Evolutionary conservation across 2,113 vertebrate species (phyloP), one percentile per base, ranked within the genome.

Genomic region (Sylvicapra grimmia): DNA sequence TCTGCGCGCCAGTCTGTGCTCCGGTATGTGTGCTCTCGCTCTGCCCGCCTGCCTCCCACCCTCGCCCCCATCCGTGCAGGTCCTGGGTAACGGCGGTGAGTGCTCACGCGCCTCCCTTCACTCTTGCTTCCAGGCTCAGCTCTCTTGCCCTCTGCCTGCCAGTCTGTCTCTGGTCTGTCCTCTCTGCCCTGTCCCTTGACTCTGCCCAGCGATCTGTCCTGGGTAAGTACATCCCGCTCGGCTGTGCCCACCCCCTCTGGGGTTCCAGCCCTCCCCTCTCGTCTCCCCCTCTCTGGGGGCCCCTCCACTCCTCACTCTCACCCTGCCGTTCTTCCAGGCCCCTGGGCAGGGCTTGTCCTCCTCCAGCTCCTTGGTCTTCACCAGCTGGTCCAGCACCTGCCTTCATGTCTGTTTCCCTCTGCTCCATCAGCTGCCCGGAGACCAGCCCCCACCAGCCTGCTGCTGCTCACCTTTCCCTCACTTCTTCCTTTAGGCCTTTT

Each of bases 1-100:
- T 99, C 99, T 63, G 99, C 99, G 89, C 99, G 99, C 98, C 99
- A 99, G 98, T 99, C 99, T 92, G 99, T 99, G 98, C 99, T 99
- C 98, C 99, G 99, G 99, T 99, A 99, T 89, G 99, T 99, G n/a
- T 75, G 90, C 98, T 98, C 99, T 99, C 86, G 98, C 99, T 98
- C 99, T 97, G 98, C 99, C 98, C 98, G 98, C 59, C 99, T 99
- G 99, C 98, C 79, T 72, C 96, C 97, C 18, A 19, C 61, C 97
- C 97, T 27, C 18, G 79, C 72, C 68, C 89, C 54, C 12, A 58
- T 21, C 86, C 94, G 65, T 25, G 82, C 94, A 85, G 88, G 95
- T 79, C 94, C 91, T 23, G 15, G 59, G 95, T 63, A 13, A 56
- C 79, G 31, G 85, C n/a, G 79, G 96, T 90, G 96, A 97, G 96